Evolutionary conservation across 2,797 vertebrate genomes (phyloP), one percentile per base, ranked within the genome.

Genomic region (Lepus townsendii): DNA sequence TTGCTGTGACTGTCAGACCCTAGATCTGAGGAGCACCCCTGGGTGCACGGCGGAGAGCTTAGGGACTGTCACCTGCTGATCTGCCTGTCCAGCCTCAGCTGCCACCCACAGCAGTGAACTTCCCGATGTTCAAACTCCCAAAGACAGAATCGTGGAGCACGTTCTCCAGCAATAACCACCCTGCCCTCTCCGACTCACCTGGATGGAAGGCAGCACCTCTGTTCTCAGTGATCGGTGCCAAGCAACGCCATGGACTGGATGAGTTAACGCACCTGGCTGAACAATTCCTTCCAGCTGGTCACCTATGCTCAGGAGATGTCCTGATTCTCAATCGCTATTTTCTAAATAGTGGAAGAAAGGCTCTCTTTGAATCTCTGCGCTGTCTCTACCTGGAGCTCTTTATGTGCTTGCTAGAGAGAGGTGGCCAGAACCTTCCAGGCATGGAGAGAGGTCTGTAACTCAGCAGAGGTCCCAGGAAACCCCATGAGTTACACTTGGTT

Each of bases 241-340:
- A 72, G 35, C 60, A 50, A 54, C 60, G 72, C 63, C 57, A 50
- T 17, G 52, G 50, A 93, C 50, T 0, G 14, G 65, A 32, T 30
- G 47, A n/a, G 52, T 76, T 68, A 32, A 52, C n/a, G 32, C 27
- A 32, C 24, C 93, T 85, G 17, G 85, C 75, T 88, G 77, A 94
- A 87, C 63, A 82, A 66, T 35, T 92, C 88, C 78, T 88, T 84
- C 90, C 97, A 97, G 97, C 97, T 97, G 96, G 96, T 95, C 92
- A 96, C 97, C 97, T 97, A 97, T 97, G 95, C 94, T 94, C 95
- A 97, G 97, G 96, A 98, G 98, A 98, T 98, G 95, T 96, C 95
- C 97, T 94, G 96, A 85, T 83, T 89, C 83, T 83, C 92, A 52
- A 66, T 78, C 88, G 83, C 19, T 84, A 8, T 88, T 90, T 83